Percentiles rank a stretch among this genome's conserved stretches.
Conservation (phyloP, 35 echinoderm and acorn worm species). For the Strongylocentrotus purpuratus region DNA sequence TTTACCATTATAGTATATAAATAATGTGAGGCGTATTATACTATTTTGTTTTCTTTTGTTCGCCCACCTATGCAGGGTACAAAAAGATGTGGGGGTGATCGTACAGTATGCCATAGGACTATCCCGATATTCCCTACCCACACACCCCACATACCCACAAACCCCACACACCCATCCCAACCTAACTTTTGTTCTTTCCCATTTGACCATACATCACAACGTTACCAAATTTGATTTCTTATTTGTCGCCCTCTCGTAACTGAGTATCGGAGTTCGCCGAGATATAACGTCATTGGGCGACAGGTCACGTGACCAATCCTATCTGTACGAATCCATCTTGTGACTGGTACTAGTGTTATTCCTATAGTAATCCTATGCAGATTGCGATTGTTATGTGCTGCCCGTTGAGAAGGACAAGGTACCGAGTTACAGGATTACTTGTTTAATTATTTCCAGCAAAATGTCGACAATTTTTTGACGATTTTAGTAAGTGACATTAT, state of each 20-base stretch:
- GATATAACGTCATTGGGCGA: background rate
- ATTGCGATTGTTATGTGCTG: background rate
- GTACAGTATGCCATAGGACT: too few relatives aligned
- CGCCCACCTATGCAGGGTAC: too few relatives aligned
- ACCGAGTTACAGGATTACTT: background rate
- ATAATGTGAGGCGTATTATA: too few relatives aligned
- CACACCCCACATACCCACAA: too few relatives aligned
- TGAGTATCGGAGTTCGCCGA: background rate
- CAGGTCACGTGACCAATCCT: background rate
- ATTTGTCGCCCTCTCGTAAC: background rate
- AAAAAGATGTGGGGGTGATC: too few relatives aligned
- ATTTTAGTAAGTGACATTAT: background rate
- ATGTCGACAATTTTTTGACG: background rate
- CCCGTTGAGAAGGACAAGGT: background rate
- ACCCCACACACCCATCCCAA: too few relatives aligned
- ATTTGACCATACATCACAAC: too few relatives aligned
- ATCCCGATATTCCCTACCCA: too few relatives aligned
- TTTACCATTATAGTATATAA: too few relatives aligned
- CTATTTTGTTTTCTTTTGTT: too few relatives aligned
- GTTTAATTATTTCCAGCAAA: background rate
- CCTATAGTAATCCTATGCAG: background rate
- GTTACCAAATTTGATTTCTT: background rate
- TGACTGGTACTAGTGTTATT: background rate
- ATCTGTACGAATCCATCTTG: slow-evolving; percentile 9
- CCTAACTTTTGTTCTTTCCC: too few relatives aligned